phyloP scores from a whole-genome alignment of 1,140 invertebrate genomes.

The Xylocopa sonorina region DNA sequence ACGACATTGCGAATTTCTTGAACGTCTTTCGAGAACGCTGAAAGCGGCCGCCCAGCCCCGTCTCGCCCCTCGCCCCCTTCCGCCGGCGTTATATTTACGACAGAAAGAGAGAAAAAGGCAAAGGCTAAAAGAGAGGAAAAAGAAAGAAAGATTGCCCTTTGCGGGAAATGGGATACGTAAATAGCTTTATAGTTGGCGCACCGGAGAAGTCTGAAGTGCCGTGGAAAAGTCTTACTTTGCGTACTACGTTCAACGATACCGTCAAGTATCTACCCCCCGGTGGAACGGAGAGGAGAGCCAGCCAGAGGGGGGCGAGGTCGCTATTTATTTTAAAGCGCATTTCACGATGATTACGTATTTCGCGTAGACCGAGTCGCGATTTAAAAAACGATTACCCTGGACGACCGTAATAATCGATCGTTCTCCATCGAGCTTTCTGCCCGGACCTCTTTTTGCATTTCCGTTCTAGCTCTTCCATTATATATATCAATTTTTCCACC shows the following conservation, averaged over 20 bases:
- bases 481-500: no score
- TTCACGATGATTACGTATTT: conserved; percentile 31
- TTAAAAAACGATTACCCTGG: not conserved
- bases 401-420: conserved; percentile 18
- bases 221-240: conserved; percentile 45
- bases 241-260: conserved; percentile 26
- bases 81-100: conserved; percentile 18
- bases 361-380: not conserved
- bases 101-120: not conserved
- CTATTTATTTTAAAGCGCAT: conserved; percentile 30
- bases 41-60: conserved; percentile 8
- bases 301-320: not conserved
- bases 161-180: conserved; percentile 42
- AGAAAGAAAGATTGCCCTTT: conserved; percentile 25
- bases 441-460: no score
- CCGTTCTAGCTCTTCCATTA: no score
- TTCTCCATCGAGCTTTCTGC: not conserved
- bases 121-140: not conserved
- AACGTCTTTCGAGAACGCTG: conserved; percentile 27
- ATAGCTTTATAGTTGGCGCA: conserved; percentile 43
- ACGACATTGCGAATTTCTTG: conserved; percentile 29
- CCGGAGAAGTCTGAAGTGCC: conserved; percentile 38
- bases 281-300: not conserved
- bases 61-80: no score
- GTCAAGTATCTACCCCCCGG: conserved; percentile 8